These are phyloP conservation scores for Eufriesea mexicana DNA, from an alignment of 1,140 invertebrate species.

Conservation along the genomic window DNA sequence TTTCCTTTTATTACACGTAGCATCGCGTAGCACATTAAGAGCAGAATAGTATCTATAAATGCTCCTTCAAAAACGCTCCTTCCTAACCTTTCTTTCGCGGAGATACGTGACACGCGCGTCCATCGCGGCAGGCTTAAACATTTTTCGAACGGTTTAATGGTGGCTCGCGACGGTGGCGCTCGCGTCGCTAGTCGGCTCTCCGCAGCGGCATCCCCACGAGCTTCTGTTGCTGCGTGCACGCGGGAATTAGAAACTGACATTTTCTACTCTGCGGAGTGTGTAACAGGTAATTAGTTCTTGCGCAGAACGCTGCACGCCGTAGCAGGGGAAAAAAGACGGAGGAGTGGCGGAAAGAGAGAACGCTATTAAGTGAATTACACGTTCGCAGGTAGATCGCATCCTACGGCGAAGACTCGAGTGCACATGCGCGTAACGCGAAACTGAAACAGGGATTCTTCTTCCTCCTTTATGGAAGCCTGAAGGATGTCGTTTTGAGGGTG, in stretches of 20 bases:
- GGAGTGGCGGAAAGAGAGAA: slow-evolving; percentile 42
- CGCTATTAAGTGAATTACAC: slow-evolving; percentile 68
- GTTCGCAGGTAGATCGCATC: slow-evolving; percentile 49
- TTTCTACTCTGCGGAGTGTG: slow-evolving; percentile 73
- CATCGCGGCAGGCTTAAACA: neutral
- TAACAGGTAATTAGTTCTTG: slow-evolving; percentile 71
- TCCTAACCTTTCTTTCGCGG: too few relatives aligned
- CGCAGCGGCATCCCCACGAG: neutral
- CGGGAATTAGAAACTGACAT: slow-evolving; percentile 64
- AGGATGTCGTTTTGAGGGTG: neutral
- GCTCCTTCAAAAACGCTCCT: neutral
- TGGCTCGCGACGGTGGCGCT: neutral
- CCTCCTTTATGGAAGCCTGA: neutral
- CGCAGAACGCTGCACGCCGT: slow-evolving; percentile 32
- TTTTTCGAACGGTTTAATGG: slow-evolving; percentile 7
- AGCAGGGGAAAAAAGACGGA: slow-evolving; percentile 29
- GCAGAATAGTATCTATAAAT: neutral
- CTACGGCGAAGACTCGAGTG: slow-evolving; percentile 26
- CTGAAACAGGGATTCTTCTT: slow-evolving; percentile 13
- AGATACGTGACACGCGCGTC: neutral
- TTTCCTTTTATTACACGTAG: neutral
- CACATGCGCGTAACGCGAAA: slow-evolving; percentile 41
- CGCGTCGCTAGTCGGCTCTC: neutral
- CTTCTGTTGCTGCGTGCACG: slow-evolving; percentile 17
- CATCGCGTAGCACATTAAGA: too few relatives aligned